phyloP scores from a whole-genome alignment of 2,797 vertebrate species.

The Poecilia velifera region DNA sequence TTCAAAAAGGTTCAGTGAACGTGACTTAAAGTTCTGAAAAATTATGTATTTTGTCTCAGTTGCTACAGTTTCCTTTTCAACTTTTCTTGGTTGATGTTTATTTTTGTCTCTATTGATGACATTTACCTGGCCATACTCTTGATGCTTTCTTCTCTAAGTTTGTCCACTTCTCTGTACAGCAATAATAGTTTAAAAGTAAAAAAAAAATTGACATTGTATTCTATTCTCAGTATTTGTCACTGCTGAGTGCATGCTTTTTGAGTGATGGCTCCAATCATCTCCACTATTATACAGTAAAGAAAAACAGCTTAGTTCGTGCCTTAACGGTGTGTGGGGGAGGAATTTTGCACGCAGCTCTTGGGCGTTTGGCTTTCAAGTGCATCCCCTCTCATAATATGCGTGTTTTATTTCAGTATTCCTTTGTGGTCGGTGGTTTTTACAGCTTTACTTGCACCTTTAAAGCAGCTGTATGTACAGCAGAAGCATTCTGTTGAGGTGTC shows the following conservation, averaged over 20 bases:
- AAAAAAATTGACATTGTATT: slow-evolving; percentile 33
- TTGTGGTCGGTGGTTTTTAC: slow-evolving; percentile 34
- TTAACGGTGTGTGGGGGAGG: not conserved
- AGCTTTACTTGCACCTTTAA: slow-evolving; percentile 25
- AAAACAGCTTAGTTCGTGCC: slow-evolving; percentile 10
- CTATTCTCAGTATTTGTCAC: slow-evolving; percentile 37
- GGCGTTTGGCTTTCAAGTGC: slow-evolving; percentile 30
- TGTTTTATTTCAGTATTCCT: slow-evolving; percentile 26
- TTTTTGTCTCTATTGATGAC: slow-evolving; percentile 1
- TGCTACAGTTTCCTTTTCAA: slow-evolving; percentile 1
- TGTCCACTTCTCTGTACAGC: slow-evolving; percentile 8
- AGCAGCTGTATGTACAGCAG: slow-evolving; percentile 44
- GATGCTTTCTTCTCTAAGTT: slow-evolving; percentile 19
- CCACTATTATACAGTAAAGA: slow-evolving; percentile 11
- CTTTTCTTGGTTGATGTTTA: slow-evolving; percentile 10
- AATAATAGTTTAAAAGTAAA: slow-evolving; percentile 31
- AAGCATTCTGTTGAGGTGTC: slow-evolving; percentile 63
- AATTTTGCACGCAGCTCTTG: slow-evolving; percentile 14
- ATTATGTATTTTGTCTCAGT: slow-evolving; percentile 1
- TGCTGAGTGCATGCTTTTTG: slow-evolving; percentile 17
- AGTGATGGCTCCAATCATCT: slow-evolving; percentile 24
- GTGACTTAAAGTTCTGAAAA: not conserved
- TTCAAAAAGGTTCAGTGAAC: not conserved
- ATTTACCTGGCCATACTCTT: slow-evolving; percentile 16
- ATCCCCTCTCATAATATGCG: slow-evolving; percentile 28